Percentiles rank a stretch among this genome's conserved stretches.
Conservation (phyloP, 2,113 vertebrate species). For the Clarias gariepinus region DNA sequence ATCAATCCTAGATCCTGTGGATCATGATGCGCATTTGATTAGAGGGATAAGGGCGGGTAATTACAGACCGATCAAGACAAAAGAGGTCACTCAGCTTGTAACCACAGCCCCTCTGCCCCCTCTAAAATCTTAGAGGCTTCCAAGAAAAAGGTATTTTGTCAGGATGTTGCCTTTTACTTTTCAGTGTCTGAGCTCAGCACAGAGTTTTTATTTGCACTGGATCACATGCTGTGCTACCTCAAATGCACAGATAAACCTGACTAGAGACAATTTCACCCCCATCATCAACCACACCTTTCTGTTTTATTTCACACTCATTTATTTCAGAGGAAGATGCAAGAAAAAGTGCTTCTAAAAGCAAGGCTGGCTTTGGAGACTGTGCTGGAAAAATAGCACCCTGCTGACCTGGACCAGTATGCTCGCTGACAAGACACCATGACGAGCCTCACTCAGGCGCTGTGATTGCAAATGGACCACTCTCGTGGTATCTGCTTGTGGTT, state of each 20-base stretch:
- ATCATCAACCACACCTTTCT: conserved; percentile 38
- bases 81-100: conserved; percentile 20
- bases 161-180: neutral
- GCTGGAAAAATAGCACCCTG: conserved; percentile 35
- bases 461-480: conserved; percentile 45
- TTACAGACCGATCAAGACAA: conserved; percentile 6
- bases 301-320: conserved; percentile 33
- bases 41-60: conserved; percentile 25
- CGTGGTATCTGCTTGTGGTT: conserved; percentile 37
- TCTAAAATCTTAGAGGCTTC: neutral
- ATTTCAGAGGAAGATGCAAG: conserved; percentile 33
- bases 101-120: neutral
- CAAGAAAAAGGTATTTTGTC: conserved; percentile 6
- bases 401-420: conserved; percentile 22
- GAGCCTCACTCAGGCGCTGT: conserved; percentile 38
- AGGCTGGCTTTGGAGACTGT: neutral
- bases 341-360: conserved; percentile 36
- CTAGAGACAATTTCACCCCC: conserved; percentile 35
- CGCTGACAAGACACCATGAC: conserved; percentile 46
- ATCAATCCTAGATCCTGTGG: neutral
- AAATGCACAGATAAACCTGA: conserved; percentile 8
- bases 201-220: neutral
- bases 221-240: conserved; percentile 1
- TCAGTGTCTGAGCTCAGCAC: conserved; percentile 9
- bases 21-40: conserved; percentile 40